Base-by-base conservation (phyloP, 2,797 vertebrate genomes). In the Phrynocephalus forsythii region DNA sequence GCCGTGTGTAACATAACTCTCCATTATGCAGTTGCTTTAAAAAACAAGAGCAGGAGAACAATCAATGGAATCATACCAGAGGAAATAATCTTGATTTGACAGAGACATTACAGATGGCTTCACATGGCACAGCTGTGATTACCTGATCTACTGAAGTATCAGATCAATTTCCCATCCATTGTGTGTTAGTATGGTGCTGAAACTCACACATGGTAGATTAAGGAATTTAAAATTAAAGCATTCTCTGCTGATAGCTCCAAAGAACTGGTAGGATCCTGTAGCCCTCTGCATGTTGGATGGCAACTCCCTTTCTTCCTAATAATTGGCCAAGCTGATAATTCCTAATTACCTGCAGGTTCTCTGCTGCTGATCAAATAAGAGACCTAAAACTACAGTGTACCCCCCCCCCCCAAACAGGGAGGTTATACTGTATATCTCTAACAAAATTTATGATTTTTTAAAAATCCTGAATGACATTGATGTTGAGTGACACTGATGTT, bases 31-130 rank as follows among this genome's bases (percentile, higher is more conserved):
- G 66, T 50, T 88, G 83, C 82, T 79, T 73, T 52, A 63, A 86
- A 78, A 78, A 79, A 79, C n/a, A 86, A 63, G 73, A 69, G 20
- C 28, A 30, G 76, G 79, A 48, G 66, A 63, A 20, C 60, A 63
- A 63, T 63, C 13, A 63, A 20, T 63, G 60, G 60, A 63, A 63
- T 63, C 60, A 76, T 3, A 50, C 16, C 15, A 1, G 24, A 33
- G 52, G 48, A 72, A 89, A 86, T 73, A 78, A 79, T 33, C 18
- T 24, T 22, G 66, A 52, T 79, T 38, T 86, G 56, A 72, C 68
- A 79, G n/a, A 50, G 66, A 69, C 18, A 44, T 63, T 33, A 79
- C 10, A 66, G 6, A 26, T 63, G 20, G 20, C 7, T 33, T 66
- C 63, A 63, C 52, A 26, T 48, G 28, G 82, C 15, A 81, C 48